Conservation (phyloP, 2,113 vertebrate species). For the Balaeniceps rex region DNA sequence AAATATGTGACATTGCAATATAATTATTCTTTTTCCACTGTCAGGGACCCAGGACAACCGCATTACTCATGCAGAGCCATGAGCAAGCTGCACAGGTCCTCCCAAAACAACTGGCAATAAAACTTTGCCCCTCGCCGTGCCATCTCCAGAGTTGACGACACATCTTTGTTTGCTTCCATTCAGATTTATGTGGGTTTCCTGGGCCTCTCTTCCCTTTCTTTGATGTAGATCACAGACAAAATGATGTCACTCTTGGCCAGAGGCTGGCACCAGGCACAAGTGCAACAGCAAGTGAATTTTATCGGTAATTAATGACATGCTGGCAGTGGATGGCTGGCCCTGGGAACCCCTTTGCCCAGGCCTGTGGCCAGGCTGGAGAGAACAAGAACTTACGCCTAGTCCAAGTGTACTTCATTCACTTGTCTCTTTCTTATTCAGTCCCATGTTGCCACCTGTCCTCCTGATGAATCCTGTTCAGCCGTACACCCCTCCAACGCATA, state of each 20-base stretch:
- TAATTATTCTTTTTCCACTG: slow-evolving; percentile 29
- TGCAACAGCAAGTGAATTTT: neutral
- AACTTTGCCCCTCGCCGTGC: neutral
- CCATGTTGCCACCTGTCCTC: neutral
- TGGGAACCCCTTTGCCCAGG: neutral
- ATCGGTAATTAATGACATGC: neutral
- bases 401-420: neutral
- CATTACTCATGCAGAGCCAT: slow-evolving; percentile 26
- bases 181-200: slow-evolving; percentile 23
- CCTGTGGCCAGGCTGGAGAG: neutral
- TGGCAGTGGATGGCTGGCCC: neutral
- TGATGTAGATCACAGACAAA: slow-evolving; percentile 28
- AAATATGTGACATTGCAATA: slow-evolving; percentile 13
- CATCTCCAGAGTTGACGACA: slow-evolving; percentile 31
- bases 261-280: neutral
- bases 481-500: rapidly evolving
- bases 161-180: slow-evolving; percentile 28
- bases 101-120: slow-evolving; percentile 10
- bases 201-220: slow-evolving; percentile 25
- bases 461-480: neutral
- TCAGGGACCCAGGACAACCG: neutral
- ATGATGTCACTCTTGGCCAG: slow-evolving; percentile 31
- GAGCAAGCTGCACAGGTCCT: slow-evolving; percentile 18
- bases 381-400: neutral
- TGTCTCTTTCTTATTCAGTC: neutral